A percentile compares a stretch with the other conserved stretches of the same genome.
These are phyloP conservation scores for Amitus sp. DNA, from an alignment of 2,888 invertebrate genomes.

Conservation along the genomic window DNA sequence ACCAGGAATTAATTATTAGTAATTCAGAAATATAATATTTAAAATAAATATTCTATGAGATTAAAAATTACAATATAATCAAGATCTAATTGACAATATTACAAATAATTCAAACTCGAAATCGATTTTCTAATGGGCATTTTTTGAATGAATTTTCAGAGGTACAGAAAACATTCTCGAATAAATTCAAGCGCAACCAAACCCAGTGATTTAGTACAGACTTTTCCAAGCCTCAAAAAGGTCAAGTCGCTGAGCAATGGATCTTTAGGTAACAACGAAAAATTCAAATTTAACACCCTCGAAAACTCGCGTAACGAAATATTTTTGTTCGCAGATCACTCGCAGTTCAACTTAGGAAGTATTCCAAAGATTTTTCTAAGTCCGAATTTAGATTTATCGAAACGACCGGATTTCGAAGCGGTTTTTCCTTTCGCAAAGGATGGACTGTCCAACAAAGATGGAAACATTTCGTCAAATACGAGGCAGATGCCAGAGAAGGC, in stretches of 20 bases:
- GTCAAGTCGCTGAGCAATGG: conserved; percentile 58
- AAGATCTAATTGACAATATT: no score
- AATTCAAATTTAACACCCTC: not conserved
- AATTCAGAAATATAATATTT: no score
- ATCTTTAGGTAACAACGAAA: conserved; percentile 37
- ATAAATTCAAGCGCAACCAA: conserved; percentile 59
- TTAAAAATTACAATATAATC: no score
- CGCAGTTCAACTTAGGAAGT: conserved; percentile 70
- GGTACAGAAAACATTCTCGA: conserved; percentile 67
- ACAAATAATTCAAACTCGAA: no score
- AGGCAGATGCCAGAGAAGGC: conserved; percentile 85
- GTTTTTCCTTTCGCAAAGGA: conserved; percentile 79
- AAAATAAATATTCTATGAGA: no score
- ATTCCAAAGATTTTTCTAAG: conserved; percentile 89
- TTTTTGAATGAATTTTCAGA: no score
- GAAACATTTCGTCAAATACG: conserved; percentile 58
- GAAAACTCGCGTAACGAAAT: not conserved
- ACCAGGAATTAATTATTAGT: no score
- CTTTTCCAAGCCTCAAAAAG: conserved; percentile 64
- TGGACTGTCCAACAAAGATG: conserved; percentile 67
- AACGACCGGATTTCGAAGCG: conserved; percentile 82
- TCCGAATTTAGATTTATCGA: conserved; percentile 81
- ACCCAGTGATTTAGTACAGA: conserved; percentile 61
- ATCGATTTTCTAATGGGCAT: no score
- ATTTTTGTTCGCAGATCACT: conserved; percentile 57